A percentile compares a stretch with the other conserved stretches of the same genome.
Evolutionary conservation across 1,140 invertebrate genomes (phyloP).

Genomic region (Plectrocnemia conspersa): DNA sequence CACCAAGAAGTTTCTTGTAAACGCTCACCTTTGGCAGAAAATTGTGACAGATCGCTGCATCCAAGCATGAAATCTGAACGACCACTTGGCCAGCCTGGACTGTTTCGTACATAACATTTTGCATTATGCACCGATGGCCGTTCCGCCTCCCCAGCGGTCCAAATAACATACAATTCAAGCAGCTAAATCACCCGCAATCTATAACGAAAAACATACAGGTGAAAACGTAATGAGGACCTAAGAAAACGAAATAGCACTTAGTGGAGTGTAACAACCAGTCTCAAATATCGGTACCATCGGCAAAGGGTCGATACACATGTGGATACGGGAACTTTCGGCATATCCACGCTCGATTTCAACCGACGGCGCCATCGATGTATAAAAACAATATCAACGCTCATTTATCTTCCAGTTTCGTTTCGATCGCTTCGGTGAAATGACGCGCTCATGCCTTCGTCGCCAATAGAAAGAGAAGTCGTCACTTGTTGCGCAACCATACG

Average conservation of each 20-base stretch:
- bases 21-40: too few relatives aligned
- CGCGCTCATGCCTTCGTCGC: background rate
- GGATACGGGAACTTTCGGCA: slow-evolving; percentile 1
- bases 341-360: too few relatives aligned
- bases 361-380: slow-evolving; percentile 7
- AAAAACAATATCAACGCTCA: slow-evolving; percentile 13
- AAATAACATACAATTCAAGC: slow-evolving; percentile 16
- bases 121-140: too few relatives aligned
- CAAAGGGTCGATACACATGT: slow-evolving; percentile 21
- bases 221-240: slow-evolving; percentile 37
- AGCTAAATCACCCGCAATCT: slow-evolving; percentile 4
- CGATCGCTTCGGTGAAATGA: slow-evolving; percentile 10
- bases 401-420: slow-evolving; percentile 25
- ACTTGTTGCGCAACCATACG: too few relatives aligned
- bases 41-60: too few relatives aligned
- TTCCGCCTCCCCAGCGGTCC: too few relatives aligned
- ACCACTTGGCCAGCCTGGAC: too few relatives aligned
- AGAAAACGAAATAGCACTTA: slow-evolving; percentile 10
- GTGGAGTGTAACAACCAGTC: slow-evolving; percentile 29
- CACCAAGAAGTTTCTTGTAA: too few relatives aligned
- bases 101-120: too few relatives aligned
- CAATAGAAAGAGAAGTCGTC: too few relatives aligned
- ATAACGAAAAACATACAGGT: slow-evolving; percentile 26
- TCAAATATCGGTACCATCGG: slow-evolving; percentile 5
- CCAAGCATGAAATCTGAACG: too few relatives aligned